These are phyloP conservation scores for Prorops nasuta DNA, from an alignment of 1,140 invertebrate genomes.

Conservation along the genomic window DNA sequence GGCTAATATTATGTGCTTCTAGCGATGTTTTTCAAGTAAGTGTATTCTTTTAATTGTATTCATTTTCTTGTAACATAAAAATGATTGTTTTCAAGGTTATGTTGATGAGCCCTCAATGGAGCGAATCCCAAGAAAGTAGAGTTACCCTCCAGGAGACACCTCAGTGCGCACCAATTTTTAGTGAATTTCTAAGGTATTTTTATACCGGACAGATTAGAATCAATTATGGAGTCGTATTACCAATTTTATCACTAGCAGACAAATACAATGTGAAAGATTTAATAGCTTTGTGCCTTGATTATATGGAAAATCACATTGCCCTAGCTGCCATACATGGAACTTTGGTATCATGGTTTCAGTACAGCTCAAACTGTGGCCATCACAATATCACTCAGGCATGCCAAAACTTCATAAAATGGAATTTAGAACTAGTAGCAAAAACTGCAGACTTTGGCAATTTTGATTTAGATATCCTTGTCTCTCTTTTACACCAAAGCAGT, in stretches of 20 bases:
- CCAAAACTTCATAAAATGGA: constrained; percentile 88
- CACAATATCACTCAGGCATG: constrained; percentile 72
- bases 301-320: constrained; percentile 85
- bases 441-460: constrained; percentile 80
- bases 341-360: constrained; percentile 87
- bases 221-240: constrained; percentile 78
- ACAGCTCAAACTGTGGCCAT: constrained; percentile 81
- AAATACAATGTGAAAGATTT: constrained; percentile 94
- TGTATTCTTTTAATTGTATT: constrained; percentile 4
- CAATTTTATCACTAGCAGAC: constrained; percentile 84
- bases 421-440: constrained; percentile 79
- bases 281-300: constrained; percentile 77
- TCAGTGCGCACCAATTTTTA: constrained; percentile 81
- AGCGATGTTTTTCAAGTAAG: constrained; percentile 92
- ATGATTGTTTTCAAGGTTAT: constrained; percentile 67
- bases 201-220: constrained; percentile 90
- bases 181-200: constrained; percentile 85
- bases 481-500: constrained; percentile 79
- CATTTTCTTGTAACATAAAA: constrained; percentile 3
- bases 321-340: constrained; percentile 77
- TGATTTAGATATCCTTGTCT: constrained; percentile 76
- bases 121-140: constrained; percentile 80
- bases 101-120: constrained; percentile 92
- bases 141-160: constrained; percentile 84
- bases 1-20: constrained; percentile 89